These are phyloP conservation scores for Chaetura pelagica DNA, from an alignment of 2,113 vertebrate genomes.

Conservation along the genomic window DNA sequence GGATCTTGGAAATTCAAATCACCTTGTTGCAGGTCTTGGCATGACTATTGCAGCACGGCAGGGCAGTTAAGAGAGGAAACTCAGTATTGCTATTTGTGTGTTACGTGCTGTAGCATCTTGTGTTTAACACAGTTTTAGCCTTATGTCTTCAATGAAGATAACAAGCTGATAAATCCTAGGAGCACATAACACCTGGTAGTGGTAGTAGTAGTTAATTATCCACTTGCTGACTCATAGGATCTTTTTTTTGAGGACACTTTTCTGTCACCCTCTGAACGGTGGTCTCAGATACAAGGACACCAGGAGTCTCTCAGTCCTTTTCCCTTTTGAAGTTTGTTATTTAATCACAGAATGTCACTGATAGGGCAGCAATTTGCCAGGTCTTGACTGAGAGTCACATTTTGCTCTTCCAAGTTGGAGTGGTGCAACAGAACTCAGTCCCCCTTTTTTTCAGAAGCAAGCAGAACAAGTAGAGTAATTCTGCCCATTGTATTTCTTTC, in stretches of 20 bases:
- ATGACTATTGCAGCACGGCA: accelerated
- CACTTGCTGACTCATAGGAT: neutral
- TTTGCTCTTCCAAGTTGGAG: neutral
- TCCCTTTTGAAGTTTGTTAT: neutral
- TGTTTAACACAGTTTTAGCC: neutral
- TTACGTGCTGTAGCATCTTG: neutral
- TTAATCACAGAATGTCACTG: neutral
- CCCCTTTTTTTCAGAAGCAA: neutral
- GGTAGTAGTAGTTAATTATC: neutral
- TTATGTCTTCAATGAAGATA: neutral
- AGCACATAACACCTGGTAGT: neutral
- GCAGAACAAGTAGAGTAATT: neutral
- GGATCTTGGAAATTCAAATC: neutral
- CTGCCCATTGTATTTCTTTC: neutral
- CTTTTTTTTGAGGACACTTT: neutral
- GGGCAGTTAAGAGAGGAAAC: neutral
- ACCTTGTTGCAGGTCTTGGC: neutral
- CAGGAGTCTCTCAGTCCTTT: neutral
- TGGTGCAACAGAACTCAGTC: neutral
- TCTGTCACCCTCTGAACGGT: neutral
- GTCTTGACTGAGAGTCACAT: neutral
- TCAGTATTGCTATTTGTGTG: neutral
- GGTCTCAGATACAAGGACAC: neutral
- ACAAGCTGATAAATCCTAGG: neutral
- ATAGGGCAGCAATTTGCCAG: neutral